Conservation (phyloP, 1,140 invertebrate genomes). For the Diploscapter pachys region DNA sequence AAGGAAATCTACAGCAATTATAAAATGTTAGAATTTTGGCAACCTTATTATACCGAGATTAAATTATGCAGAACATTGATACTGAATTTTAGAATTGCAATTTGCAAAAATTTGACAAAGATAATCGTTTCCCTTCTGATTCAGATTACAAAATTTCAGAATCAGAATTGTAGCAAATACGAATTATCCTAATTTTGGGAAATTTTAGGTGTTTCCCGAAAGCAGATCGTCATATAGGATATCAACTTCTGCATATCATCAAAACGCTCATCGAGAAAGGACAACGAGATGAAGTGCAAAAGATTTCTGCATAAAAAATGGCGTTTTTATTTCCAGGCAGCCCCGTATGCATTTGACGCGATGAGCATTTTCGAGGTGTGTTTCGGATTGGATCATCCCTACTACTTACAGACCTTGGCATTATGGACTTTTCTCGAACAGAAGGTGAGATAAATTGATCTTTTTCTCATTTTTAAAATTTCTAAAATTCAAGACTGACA, state of each 20-base stretch:
- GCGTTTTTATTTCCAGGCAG: slow-evolving; percentile 3
- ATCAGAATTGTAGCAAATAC: too few species aligned
- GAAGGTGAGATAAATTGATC: slow-evolving; percentile 8
- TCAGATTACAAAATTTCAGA: too few species aligned
- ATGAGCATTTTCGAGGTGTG: slow-evolving; percentile 46
- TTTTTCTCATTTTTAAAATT: not conserved
- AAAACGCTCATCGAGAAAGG: slow-evolving; percentile 42
- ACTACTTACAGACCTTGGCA: slow-evolving; percentile 42
- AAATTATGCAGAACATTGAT: too few species aligned
- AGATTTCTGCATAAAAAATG: not conserved
- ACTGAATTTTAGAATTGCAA: too few species aligned
- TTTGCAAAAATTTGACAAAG: too few species aligned
- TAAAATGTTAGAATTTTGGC: not conserved
- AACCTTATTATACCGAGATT: too few species aligned
- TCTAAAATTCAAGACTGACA: slow-evolving; percentile 4
- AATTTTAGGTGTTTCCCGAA: slow-evolving; percentile 39
- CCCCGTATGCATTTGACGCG: slow-evolving; percentile 41
- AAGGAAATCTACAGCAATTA: slow-evolving; percentile 44
- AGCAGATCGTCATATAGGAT: slow-evolving; percentile 42
- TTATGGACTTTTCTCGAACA: slow-evolving; percentile 43
- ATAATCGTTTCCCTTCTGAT: too few species aligned
- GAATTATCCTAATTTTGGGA: too few species aligned
- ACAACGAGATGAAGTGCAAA: slow-evolving; percentile 28
- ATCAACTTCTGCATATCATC: slow-evolving; percentile 40
- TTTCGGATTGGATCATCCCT: slow-evolving; percentile 43